Conservation (phyloP, 2,113 vertebrate genomes). For the Nicator chloris region DNA sequence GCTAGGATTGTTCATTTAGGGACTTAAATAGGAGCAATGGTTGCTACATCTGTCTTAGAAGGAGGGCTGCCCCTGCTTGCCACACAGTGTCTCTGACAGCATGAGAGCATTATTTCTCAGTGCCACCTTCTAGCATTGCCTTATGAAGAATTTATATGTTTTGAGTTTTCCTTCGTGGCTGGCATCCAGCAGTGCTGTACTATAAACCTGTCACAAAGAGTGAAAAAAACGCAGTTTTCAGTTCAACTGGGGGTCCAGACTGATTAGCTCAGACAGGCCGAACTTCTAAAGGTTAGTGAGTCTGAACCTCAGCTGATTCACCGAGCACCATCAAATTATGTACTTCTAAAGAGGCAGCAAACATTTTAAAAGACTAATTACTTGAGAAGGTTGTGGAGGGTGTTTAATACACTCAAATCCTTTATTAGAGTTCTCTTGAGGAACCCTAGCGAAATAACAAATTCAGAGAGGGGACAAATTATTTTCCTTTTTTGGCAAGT, state of each 20-base stretch:
- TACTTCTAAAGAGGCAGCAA: constrained; percentile 20
- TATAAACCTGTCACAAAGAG: constrained; percentile 42
- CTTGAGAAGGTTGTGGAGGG: constrained; percentile 20
- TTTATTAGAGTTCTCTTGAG: constrained; percentile 54
- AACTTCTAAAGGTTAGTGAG: constrained; percentile 23
- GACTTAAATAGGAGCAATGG: constrained; percentile 43
- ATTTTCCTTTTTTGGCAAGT: constrained; percentile 59
- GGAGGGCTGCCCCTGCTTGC: fast-evolving
- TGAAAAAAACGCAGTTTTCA: constrained; percentile 11
- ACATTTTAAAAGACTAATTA: constrained; percentile 53
- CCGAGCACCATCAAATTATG: not conserved
- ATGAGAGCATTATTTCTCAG: constrained; percentile 15
- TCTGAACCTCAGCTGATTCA: constrained; percentile 11
- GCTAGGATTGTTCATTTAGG: constrained; percentile 46
- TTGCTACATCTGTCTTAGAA: constrained; percentile 51
- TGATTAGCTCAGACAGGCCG: constrained; percentile 27
- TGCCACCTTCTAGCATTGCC: constrained; percentile 17
- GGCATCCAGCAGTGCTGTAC: not conserved
- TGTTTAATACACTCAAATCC: constrained; percentile 59
- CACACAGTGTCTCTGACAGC: not conserved
- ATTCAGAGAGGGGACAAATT: constrained; percentile 52
- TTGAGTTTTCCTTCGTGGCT: constrained; percentile 50
- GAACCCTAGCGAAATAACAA: constrained; percentile 58
- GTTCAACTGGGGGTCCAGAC: not conserved
- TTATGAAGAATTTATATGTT: constrained; percentile 63